These are phyloP conservation scores for Cavia aperea DNA, from an alignment of 2,113 vertebrate genomes.

Conservation along the genomic window DNA sequence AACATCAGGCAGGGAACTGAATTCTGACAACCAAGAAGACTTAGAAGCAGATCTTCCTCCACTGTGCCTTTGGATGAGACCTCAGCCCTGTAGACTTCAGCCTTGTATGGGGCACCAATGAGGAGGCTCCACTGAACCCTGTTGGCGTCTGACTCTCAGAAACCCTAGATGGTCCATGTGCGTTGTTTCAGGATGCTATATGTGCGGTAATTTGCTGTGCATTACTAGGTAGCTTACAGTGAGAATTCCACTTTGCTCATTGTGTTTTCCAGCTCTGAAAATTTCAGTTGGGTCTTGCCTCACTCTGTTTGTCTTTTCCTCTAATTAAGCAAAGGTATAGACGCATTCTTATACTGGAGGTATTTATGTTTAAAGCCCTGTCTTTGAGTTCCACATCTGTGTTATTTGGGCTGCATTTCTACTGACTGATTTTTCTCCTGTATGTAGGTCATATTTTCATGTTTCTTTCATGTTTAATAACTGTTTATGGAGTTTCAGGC, in stretches of 20 bases:
- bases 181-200: background rate
- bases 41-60: background rate
- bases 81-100: background rate
- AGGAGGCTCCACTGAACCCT: background rate
- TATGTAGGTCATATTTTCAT: background rate
- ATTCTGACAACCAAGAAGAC: background rate
- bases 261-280: background rate
- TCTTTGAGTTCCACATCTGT: background rate
- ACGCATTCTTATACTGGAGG: background rate
- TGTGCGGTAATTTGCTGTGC: background rate
- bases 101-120: background rate
- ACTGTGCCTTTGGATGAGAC: background rate
- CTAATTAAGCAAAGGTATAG: background rate
- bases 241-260: background rate
- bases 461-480: slow-evolving; percentile 30
- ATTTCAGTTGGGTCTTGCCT: background rate
- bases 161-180: background rate
- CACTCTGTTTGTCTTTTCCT: background rate
- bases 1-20: background rate
- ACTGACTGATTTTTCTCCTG: slow-evolving; percentile 2
- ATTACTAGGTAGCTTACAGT: background rate
- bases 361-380: slow-evolving; percentile 1
- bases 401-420: background rate
- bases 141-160: background rate
- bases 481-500: background rate